These are phyloP conservation scores for Amazona vittata DNA, from an alignment of 2,113 vertebrate genomes.

Conservation along the genomic window DNA sequence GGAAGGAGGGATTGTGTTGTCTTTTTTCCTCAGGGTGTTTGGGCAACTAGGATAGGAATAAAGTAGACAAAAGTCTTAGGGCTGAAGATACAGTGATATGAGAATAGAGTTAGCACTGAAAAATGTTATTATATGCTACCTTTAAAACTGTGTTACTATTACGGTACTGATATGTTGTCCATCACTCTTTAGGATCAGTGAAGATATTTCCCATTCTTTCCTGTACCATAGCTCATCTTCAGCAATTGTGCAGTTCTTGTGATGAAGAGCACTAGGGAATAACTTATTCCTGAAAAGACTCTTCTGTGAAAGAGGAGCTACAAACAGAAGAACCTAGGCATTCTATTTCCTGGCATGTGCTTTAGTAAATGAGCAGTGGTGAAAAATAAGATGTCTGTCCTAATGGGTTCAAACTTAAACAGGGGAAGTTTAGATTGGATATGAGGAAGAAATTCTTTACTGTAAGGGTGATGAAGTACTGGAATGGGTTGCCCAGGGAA, in stretches of 20 bases:
- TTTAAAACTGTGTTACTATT: not conserved
- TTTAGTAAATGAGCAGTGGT: not conserved
- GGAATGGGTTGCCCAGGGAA: no score
- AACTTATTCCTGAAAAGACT: not conserved
- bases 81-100: not conserved
- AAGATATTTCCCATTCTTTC: not conserved
- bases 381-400: not conserved
- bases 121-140: not conserved
- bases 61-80: not conserved
- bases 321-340: not conserved
- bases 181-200: not conserved
- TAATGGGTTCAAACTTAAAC: no score
- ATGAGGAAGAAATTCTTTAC: no score
- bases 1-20: not conserved
- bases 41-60: not conserved
- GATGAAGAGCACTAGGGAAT: not conserved
- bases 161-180: not conserved
- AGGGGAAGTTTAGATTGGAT: no score
- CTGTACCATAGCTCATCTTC: not conserved
- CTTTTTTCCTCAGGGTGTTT: not conserved
- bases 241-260: fast-evolving
- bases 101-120: not conserved
- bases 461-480: no score
- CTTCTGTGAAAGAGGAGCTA: not conserved
- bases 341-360: not conserved